phyloP scores from a whole-genome alignment of 1,140 invertebrate species.

The Charaxes varanes region DNA sequence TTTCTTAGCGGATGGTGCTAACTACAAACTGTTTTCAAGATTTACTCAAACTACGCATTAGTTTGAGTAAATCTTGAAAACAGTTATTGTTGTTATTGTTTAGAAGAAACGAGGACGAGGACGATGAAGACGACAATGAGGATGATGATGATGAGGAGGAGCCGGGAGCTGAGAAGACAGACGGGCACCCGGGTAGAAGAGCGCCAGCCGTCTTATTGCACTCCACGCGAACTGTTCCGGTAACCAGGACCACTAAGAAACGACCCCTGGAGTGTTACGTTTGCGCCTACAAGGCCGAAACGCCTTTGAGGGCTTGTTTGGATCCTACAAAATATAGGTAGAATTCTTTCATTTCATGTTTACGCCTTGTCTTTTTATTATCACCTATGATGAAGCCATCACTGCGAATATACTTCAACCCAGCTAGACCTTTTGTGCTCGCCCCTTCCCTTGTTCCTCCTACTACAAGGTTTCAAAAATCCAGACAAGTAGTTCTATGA shows the following conservation, averaged over 20 bases:
- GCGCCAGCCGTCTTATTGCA: conserved; percentile 25
- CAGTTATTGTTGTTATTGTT: not conserved
- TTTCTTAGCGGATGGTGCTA: too few species aligned
- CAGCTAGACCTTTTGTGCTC: too few species aligned
- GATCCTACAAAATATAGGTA: conserved; percentile 58
- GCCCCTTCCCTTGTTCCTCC: too few species aligned
- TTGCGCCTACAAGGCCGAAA: conserved; percentile 48
- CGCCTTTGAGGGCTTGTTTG: conserved; percentile 44
- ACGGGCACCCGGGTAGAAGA: conserved; percentile 23
- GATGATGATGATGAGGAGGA: conserved; percentile 41
- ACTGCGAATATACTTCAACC: too few species aligned
- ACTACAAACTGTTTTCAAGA: too few species aligned
- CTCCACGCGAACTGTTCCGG: conserved; percentile 26
- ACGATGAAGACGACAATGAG: conserved; percentile 40
- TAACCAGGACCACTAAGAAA: conserved; percentile 36
- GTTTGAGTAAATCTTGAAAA: too few species aligned
- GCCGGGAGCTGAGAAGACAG: conserved; percentile 21
- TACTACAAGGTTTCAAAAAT: too few species aligned
- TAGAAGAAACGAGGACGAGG: conserved; percentile 32
- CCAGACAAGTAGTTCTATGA: too few species aligned
- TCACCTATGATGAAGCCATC: too few species aligned
- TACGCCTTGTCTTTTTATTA: too few species aligned
- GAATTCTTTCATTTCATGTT: too few species aligned
- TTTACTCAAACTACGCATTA: too few species aligned
- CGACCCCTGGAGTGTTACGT: conserved; percentile 54